Percentiles rank a stretch among this genome's conserved stretches.
These are phyloP conservation scores for Drosophila mojavensis DNA, from an alignment of 1,140 invertebrate species.

Conservation along the genomic window DNA sequence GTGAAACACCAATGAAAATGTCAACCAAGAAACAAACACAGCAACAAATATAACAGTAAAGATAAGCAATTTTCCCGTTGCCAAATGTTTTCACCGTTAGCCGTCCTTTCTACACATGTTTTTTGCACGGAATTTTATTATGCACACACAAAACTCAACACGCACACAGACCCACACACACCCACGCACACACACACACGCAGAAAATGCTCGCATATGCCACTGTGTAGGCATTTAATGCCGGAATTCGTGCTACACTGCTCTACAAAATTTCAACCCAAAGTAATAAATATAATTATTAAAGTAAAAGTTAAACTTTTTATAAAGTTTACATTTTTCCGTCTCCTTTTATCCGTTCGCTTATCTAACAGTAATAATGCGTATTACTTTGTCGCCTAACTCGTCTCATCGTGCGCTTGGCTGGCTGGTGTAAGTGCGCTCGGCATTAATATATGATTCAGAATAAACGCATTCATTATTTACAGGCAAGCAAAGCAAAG, in stretches of 20 bases:
- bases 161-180: constrained; percentile 19
- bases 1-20: constrained; percentile 74
- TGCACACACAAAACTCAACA: constrained; percentile 66
- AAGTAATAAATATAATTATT: background rate
- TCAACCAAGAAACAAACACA: constrained; percentile 53
- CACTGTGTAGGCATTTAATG: constrained; percentile 52
- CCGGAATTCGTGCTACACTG: constrained; percentile 46
- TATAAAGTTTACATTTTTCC: too few relatives aligned
- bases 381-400: too few relatives aligned
- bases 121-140: constrained; percentile 76
- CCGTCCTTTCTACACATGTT: constrained; percentile 64
- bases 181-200: constrained; percentile 7
- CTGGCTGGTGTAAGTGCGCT: constrained; percentile 48
- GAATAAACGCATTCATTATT: constrained; percentile 81
- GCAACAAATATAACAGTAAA: constrained; percentile 59
- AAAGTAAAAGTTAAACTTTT: too few relatives aligned
- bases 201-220: constrained; percentile 61
- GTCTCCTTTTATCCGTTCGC: too few relatives aligned
- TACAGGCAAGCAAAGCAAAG: constrained; percentile 48
- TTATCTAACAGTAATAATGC: too few relatives aligned
- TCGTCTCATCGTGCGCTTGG: constrained; percentile 22
- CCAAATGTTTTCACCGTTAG: constrained; percentile 62
- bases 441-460: constrained; percentile 76
- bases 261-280: constrained; percentile 29
- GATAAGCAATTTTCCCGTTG: constrained; percentile 66